phyloP scores from a whole-genome alignment of 2,888 invertebrate species.

The Rotaria socialis region DNA sequence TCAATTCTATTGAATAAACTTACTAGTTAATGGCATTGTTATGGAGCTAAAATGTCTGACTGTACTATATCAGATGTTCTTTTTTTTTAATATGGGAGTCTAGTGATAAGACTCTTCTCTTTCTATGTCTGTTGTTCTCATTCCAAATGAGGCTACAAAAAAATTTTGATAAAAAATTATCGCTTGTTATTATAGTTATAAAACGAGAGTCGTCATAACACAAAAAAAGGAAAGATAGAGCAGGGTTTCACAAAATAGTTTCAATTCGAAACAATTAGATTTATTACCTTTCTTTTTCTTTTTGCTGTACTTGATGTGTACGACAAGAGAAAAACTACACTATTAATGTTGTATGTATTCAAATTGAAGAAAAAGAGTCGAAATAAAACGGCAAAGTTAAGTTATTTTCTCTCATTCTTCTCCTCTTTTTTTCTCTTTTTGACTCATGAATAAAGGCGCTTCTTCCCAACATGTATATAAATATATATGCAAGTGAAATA shows the following conservation, averaged over 20 bases:
- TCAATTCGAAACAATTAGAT: background rate
- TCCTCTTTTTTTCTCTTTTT: background rate
- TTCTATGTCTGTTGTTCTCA: background rate
- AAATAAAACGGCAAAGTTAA: background rate
- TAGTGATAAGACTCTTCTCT: background rate
- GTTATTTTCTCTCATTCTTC: background rate
- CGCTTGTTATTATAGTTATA: background rate
- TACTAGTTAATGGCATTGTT: background rate
- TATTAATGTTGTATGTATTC: background rate
- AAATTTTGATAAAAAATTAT: constrained; percentile 20
- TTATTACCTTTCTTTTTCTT: background rate
- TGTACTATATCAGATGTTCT: background rate
- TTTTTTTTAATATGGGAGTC: background rate
- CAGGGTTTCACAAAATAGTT: background rate
- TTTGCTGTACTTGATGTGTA: too few species aligned
- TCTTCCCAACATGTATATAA: background rate
- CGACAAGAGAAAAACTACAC: background rate
- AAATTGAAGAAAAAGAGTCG: constrained; percentile 7
- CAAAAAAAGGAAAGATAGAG: background rate
- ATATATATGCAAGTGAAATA: background rate
- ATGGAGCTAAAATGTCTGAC: background rate
- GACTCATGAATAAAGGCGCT: background rate
- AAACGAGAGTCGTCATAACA: background rate
- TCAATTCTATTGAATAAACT: background rate
- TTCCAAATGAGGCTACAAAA: background rate